These are phyloP conservation scores for Hydrolagus affinis DNA, from an alignment of 2,113 vertebrate species.

Conservation along the genomic window DNA sequence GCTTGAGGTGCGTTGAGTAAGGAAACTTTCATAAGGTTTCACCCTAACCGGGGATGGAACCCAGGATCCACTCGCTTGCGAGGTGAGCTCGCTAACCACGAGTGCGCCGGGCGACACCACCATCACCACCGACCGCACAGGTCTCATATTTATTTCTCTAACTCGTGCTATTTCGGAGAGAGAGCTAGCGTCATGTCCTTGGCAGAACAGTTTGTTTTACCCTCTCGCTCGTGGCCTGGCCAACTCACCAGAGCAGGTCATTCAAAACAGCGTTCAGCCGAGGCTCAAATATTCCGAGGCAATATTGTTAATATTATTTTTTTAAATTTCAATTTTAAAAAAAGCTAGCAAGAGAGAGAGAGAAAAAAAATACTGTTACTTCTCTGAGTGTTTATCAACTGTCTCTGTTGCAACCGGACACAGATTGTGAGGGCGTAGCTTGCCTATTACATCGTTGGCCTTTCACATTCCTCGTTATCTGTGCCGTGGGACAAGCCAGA, in stretches of 20 bases:
- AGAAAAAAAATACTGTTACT: conserved; percentile 19
- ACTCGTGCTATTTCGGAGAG: conserved; percentile 89
- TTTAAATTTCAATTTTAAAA: not conserved
- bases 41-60: too few species aligned
- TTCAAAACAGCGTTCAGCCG: conserved; percentile 75
- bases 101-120: too few species aligned
- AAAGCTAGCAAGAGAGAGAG: not conserved
- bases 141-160: conserved; percentile 42
- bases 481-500: conserved; percentile 40
- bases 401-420: conserved; percentile 26
- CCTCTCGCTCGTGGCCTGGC: conserved; percentile 62
- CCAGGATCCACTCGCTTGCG: too few species aligned
- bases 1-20: too few species aligned
- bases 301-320: conserved; percentile 35
- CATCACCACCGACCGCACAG: not conserved
- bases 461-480: conserved; percentile 36
- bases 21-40: too few species aligned
- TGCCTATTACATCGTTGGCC: conserved; percentile 1
- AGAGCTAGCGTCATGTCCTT: conserved; percentile 75
- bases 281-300: conserved; percentile 54
- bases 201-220: conserved; percentile 73
- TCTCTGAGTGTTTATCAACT: conserved; percentile 30
- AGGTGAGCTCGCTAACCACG: too few species aligned
- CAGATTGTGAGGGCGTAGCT: not conserved
- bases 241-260: conserved; percentile 81